Base-by-base conservation (phyloP, 2,888 invertebrate genomes). In the Melolontha melolontha region DNA sequence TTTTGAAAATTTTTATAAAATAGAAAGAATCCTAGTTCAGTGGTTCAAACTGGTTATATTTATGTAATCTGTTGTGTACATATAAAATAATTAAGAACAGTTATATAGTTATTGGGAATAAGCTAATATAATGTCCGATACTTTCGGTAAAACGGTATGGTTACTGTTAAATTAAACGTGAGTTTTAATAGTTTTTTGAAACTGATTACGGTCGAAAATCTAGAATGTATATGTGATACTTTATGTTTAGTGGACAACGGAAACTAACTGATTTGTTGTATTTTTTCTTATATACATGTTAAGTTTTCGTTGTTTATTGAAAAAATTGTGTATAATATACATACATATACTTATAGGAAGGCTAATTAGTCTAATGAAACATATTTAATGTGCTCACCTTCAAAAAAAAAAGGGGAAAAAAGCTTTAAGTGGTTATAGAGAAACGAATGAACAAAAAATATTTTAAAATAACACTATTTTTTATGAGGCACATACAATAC, bases 401-500 rank as follows among this genome's bases (percentile, higher is more conserved):
- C 54, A 63, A 57, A 66, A n/a, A 52, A 64, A 57, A 22, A 29
- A 52, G 66, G 73, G 69, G 70, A 67, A 72, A 74, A 70, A 75
- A 77, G 77, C 77, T 78, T 78, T 78, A 77, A 77, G 72, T 74
- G 76, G 75, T 75, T 74, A 77, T 70, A 76, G 68, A 71, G 69
- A 76, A 75, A 66, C 69, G 71, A 70, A 68, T 49, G 52, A 47
- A 51, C 69, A 66, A 70, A 71, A 71, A 72, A 71, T 66, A 67
- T 73, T 65, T 67, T 69, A 72, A 73, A 72, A 70, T 59, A 71
- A 73, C 69, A 78, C 77, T 79, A 79, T 79, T 79, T 79, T 34
- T 79, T 78, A 76, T 78, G 78, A 78, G 72, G 77, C 77, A 79
- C 78, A 76, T 78, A 79, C 76, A 76, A 76, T 69, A 78, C 77